Conservation (phyloP, 2,113 vertebrate species). For the Martes martes region DNA sequence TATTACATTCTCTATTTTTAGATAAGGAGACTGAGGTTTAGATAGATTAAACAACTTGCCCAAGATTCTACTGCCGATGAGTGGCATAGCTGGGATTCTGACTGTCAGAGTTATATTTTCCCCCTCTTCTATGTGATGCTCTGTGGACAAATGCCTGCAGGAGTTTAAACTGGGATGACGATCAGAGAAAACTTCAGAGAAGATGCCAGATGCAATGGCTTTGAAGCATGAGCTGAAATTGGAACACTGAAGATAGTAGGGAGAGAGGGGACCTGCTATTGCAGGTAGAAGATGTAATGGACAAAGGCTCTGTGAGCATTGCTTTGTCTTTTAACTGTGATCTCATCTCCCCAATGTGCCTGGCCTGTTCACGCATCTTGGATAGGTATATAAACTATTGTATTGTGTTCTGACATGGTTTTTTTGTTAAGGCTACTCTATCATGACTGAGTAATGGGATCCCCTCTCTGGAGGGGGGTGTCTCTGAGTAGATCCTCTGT, state of each 20-base stretch:
- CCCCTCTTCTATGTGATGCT: neutral
- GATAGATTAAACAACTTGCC: neutral
- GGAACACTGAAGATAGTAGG: neutral
- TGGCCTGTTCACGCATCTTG: neutral
- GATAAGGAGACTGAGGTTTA: neutral
- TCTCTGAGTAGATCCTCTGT: neutral
- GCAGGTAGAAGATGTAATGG: neutral
- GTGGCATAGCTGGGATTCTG: neutral
- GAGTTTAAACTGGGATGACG: neutral
- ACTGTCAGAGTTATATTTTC: neutral
- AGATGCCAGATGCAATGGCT: neutral
- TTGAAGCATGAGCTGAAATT: neutral
- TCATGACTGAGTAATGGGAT: neutral
- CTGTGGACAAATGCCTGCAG: neutral
- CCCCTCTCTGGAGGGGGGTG: neutral
- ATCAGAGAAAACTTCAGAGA: constrained; percentile 1
- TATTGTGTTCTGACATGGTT: neutral
- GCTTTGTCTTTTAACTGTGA: neutral
- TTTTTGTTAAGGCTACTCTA: neutral
- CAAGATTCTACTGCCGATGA: neutral
- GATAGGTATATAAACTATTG: neutral
- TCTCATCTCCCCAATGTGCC: neutral
- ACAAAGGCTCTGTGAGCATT: neutral
- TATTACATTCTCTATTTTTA: neutral
- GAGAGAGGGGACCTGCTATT: neutral